Conservation (phyloP, 2,888 invertebrate genomes). For the Zootermopsis nevadensis region DNA sequence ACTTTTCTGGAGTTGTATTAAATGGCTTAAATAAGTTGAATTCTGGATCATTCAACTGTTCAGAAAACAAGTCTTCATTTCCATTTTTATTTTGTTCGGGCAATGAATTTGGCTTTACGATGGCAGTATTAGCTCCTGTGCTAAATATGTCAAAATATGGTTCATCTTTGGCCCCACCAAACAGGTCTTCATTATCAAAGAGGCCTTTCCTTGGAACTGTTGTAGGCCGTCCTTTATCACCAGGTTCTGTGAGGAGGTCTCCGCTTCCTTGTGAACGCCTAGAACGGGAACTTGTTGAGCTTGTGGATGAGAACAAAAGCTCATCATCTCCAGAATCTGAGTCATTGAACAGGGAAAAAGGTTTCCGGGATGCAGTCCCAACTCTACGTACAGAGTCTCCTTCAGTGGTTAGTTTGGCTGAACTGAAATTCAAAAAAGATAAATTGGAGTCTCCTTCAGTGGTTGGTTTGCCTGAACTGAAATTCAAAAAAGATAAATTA, state of each 20-base stretch:
- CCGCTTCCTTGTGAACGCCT: constrained; percentile 44
- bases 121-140: constrained; percentile 25
- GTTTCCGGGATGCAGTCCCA: constrained; percentile 45
- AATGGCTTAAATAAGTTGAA: constrained; percentile 1
- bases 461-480: too few species aligned
- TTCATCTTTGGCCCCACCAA: constrained; percentile 51
- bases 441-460: too few species aligned
- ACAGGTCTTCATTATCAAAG: constrained; percentile 54
- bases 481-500: too few species aligned
- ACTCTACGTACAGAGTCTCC: too few species aligned
- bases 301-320: constrained; percentile 50
- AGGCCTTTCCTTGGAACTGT: constrained; percentile 49
- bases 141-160: constrained; percentile 61
- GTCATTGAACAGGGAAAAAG: constrained; percentile 61
- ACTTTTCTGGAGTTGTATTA: background rate
- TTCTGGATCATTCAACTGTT: background rate
- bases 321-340: constrained; percentile 54
- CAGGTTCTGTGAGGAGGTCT: constrained; percentile 21
- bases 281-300: constrained; percentile 47
- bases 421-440: too few species aligned
- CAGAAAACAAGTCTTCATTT: background rate
- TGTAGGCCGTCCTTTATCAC: constrained; percentile 19
- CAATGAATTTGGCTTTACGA: background rate
- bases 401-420: too few species aligned
- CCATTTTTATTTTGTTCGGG: background rate